These are phyloP conservation scores for Mythimna ferrago DNA, from an alignment of 2,888 invertebrate genomes.

Conservation along the genomic window DNA sequence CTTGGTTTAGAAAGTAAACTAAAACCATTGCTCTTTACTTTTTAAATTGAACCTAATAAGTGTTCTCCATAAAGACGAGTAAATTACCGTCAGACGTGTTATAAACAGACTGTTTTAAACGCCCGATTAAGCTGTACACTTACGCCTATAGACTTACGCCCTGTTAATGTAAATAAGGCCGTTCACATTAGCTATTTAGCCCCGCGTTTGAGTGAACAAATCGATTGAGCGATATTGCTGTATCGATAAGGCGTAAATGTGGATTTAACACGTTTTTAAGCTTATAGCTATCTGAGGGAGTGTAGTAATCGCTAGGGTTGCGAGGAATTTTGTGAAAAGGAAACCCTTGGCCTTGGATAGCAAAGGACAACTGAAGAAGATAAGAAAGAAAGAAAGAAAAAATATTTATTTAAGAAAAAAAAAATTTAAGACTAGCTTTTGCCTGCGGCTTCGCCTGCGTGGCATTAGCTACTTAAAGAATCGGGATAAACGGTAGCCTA, in stretches of 20 bases:
- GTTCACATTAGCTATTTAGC: conserved; percentile 10
- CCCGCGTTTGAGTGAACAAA: background rate
- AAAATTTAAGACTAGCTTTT: no score
- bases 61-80: background rate
- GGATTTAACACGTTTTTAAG: background rate
- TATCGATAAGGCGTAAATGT: background rate
- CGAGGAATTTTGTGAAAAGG: no score
- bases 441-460: no score
- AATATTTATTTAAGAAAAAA: no score
- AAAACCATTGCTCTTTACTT: background rate
- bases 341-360: no score
- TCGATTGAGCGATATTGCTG: conserved; percentile 7
- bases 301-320: no score
- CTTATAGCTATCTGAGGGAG: background rate
- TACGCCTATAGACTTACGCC: background rate
- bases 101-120: background rate
- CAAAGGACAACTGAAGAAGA: no score
- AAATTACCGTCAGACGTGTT: background rate
- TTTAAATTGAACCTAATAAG: background rate
- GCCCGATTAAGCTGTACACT: background rate
- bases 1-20: no score
- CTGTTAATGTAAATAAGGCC: conserved; percentile 12
- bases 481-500: no score
- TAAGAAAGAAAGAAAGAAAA: no score
- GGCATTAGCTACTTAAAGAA: no score